Evolutionary conservation across 1,140 invertebrate species (phyloP).

Genomic region (Uloborus diversus): DNA sequence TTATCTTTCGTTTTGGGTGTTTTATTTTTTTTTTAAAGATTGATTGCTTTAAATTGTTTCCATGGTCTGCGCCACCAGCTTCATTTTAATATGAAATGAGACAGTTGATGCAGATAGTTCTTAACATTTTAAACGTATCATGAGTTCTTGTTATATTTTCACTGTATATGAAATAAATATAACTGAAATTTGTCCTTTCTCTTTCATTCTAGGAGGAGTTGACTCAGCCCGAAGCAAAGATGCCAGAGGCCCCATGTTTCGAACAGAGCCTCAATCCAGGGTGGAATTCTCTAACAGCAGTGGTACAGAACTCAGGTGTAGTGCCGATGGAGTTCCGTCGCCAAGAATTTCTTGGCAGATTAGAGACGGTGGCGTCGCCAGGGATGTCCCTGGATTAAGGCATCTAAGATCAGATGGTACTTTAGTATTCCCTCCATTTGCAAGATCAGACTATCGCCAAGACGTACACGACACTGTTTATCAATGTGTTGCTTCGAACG

Average conservation of each 20-base stretch:
- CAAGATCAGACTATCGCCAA: slow-evolving; percentile 66
- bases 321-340: slow-evolving; percentile 86
- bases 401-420: slow-evolving; percentile 69
- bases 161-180: too few relatives aligned
- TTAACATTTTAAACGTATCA: too few relatives aligned
- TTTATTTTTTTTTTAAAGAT: too few relatives aligned
- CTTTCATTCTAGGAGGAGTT: slow-evolving; percentile 5
- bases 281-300: slow-evolving; percentile 95
- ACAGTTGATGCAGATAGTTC: too few relatives aligned
- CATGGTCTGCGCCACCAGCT: too few relatives aligned
- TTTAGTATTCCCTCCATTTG: slow-evolving; percentile 64
- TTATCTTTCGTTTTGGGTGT: too few relatives aligned
- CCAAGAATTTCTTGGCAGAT: slow-evolving; percentile 85
- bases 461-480: slow-evolving; percentile 69
- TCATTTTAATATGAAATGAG: too few relatives aligned
- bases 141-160: too few relatives aligned
- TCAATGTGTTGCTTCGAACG: slow-evolving; percentile 79
- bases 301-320: slow-evolving; percentile 90
- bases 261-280: slow-evolving; percentile 89
- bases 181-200: too few relatives aligned
- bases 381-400: slow-evolving; percentile 75
- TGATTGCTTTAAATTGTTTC: too few relatives aligned
- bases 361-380: slow-evolving; percentile 75
- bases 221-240: slow-evolving; percentile 31
- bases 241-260: slow-evolving; percentile 82